Percentiles rank a stretch among this genome's conserved stretches.
phyloP scores from a whole-genome alignment of 2,888 invertebrate species.

The Dermolepida albohirtum region DNA sequence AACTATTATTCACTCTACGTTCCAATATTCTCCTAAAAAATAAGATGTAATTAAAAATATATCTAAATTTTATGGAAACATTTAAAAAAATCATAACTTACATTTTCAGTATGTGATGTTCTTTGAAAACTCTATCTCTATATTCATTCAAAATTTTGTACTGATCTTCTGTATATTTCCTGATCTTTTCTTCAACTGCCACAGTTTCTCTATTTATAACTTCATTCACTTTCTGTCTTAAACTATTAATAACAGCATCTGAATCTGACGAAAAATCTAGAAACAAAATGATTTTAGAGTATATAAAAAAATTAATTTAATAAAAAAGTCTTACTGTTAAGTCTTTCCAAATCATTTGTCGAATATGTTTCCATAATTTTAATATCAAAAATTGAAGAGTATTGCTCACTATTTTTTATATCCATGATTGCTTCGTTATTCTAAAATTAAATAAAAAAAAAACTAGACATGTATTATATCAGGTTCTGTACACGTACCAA shows the following conservation, averaged over 20 bases:
- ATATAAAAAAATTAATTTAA: neutral
- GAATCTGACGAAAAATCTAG: constrained; percentile 19
- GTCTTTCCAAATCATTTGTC: neutral
- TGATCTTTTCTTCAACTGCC: constrained; percentile 80
- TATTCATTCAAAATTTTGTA: constrained; percentile 80
- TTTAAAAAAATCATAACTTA: constrained; percentile 54
- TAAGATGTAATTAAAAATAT: too few species aligned
- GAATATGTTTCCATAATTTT: constrained; percentile 38
- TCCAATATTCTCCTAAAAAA: constrained; percentile 47
- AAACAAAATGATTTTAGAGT: neutral
- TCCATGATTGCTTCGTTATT: constrained; percentile 66
- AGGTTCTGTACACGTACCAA: constrained; percentile 66
- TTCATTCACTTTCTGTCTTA: constrained; percentile 77
- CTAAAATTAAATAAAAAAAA: constrained; percentile 46
- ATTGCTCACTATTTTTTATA: constrained; percentile 73
- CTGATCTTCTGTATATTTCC: constrained; percentile 79
- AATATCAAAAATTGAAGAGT: constrained; percentile 79
- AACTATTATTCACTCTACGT: constrained; percentile 33
- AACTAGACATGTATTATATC: neutral
- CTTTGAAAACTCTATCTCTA: constrained; percentile 78
- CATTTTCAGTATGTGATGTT: constrained; percentile 76
- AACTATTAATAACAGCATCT: constrained; percentile 59
- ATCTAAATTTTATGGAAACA: neutral
- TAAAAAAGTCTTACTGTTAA: neutral
- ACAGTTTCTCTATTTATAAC: constrained; percentile 77